Evolutionary conservation across 2,888 invertebrate genomes (phyloP), one percentile per base, ranked within the genome.

Genomic region (Phorcus lineatus): DNA sequence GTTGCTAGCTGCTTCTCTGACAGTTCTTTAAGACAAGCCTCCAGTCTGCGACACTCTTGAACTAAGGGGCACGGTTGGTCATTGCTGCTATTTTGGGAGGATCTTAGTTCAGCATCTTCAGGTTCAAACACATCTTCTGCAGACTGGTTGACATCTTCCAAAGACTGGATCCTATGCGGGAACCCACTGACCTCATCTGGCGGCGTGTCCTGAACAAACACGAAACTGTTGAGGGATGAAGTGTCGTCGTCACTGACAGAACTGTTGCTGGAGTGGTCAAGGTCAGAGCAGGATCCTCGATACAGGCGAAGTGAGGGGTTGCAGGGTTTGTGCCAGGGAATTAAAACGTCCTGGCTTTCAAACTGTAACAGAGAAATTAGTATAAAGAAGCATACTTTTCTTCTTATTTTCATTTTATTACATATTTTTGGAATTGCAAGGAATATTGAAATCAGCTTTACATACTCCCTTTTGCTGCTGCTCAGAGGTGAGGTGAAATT

Each of bases 261-360:
- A 7, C 86, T 85, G 55, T 86, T 83, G 54, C 81, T 88, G 40
- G 87, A 87, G 28, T 85, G 52, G 13, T 87, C 87, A 53, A 62
- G 24, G 40, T 85, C 86, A 3, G 84, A 80, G 11, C 70, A 36
- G n/a, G 80, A 75, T 6, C 74, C 66, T 28, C 79, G 57, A 17
- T 24, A 62, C 13, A 28, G 13, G 11, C 53, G 54, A 28, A 31
- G 54, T 31, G 54, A 53, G 0, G 55, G n/a, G 24, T 55, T 31
- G 22, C 74, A 40, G 28, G 81, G 83, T n/a, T 83, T 82, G 54
- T 97, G 97, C 97, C 98, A 98, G 0, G 98, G 98, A 86, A 98
- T 97, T 78, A 98, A 94, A 47, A 98, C 98, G 93, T 98, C 98
- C 94, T 96, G 96, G 88, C 97, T 95, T 88, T 95, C 94, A 93